Percentiles rank a stretch among this genome's conserved stretches.
Conservation (phyloP, 2,888 invertebrate genomes). For the Dasysyrphus tricinctus region DNA sequence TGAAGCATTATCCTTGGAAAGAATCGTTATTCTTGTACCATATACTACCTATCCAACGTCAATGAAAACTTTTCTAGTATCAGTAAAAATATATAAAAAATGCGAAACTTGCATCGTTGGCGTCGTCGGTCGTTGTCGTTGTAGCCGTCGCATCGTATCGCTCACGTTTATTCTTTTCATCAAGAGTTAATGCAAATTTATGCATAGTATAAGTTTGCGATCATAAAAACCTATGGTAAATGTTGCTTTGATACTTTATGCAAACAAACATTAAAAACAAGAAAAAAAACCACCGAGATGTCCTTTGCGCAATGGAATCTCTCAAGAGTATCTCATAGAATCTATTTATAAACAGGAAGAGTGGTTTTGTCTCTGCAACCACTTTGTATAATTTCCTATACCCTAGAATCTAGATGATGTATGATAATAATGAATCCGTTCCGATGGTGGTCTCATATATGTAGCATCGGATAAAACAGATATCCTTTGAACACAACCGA, state of each 20-base stretch:
- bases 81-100: constrained; percentile 25
- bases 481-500: constrained; percentile 61
- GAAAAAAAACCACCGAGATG: too few relatives aligned
- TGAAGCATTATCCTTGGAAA: constrained; percentile 59
- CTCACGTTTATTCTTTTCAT: constrained; percentile 28
- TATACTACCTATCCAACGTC: background rate
- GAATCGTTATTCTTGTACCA: constrained; percentile 30
- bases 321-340: constrained; percentile 16
- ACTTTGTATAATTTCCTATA: constrained; percentile 39
- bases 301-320: constrained; percentile 25
- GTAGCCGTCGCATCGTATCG: background rate
- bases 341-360: constrained; percentile 42
- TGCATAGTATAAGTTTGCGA: constrained; percentile 69
- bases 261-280: constrained; percentile 18
- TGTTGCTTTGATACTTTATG: constrained; percentile 45
- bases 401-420: constrained; percentile 11
- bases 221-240: constrained; percentile 58
- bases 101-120: constrained; percentile 36
- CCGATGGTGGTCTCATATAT: constrained; percentile 53
- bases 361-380: constrained; percentile 41
- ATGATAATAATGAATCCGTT: constrained; percentile 50
- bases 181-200: constrained; percentile 69
- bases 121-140: background rate
- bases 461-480: background rate
- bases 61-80: constrained; percentile 29